Evolutionary conservation across 23 tunicate species (phyloP).

Genomic region (Oikopleura vanhoeffeni): DNA sequence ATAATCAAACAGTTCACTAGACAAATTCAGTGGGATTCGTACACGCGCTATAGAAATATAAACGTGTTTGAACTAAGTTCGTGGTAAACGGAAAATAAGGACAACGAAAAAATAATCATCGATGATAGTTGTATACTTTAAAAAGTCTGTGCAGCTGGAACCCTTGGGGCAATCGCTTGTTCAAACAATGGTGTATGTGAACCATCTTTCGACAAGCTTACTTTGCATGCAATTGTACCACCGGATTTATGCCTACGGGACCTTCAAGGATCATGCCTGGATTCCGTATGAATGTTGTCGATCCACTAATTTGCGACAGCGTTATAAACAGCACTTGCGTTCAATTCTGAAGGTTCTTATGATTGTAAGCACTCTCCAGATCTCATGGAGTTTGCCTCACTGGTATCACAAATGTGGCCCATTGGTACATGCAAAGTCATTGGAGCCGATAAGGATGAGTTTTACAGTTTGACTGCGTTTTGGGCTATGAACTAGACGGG

Average conservation of each 20-base stretch:
- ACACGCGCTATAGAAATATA: too few species aligned
- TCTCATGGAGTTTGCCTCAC: not conserved
- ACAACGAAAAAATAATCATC: too few species aligned
- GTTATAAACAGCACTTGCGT: not conserved
- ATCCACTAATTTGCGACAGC: too few species aligned
- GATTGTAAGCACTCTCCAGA: not conserved
- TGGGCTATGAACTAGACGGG: not conserved
- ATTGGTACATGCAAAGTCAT: not conserved
- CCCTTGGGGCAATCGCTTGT: not conserved
- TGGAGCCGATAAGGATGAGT: not conserved
- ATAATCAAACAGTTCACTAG: too few species aligned
- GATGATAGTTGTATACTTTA: too few species aligned
- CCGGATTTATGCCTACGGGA: not conserved
- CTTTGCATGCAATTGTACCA: not conserved
- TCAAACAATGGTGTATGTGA: not conserved
- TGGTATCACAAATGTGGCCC: not conserved
- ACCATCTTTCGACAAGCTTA: not conserved
- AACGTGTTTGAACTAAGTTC: too few species aligned
- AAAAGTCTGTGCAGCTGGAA: not conserved
- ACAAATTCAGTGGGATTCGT: too few species aligned
- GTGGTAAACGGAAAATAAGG: too few species aligned
- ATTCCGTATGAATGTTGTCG: not conserved
- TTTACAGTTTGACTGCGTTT: not conserved
- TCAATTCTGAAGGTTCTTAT: not conserved
- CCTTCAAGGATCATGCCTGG: not conserved